phyloP scores from a whole-genome alignment of 2,797 vertebrate species.

The Molossus molossus region DNA sequence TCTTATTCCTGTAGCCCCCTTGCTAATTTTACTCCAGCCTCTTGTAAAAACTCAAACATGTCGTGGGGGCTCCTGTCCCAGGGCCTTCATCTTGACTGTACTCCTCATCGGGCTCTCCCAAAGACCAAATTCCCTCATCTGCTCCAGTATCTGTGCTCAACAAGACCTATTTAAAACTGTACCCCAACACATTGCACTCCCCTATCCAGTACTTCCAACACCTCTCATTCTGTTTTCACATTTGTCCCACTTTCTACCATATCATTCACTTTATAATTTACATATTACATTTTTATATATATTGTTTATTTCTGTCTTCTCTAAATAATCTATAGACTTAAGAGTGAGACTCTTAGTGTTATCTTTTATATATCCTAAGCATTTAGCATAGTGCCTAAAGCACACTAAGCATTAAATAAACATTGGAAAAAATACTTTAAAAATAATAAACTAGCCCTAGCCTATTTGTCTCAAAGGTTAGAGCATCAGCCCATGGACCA shows the following conservation, averaged over 20 bases:
- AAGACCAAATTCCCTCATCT: neutral
- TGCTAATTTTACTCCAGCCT: neutral
- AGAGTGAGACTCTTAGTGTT: neutral
- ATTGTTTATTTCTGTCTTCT: conserved; percentile 22
- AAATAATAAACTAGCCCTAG: too few species aligned
- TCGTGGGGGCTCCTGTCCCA: neutral
- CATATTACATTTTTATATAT: neutral
- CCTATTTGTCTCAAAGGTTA: too few species aligned
- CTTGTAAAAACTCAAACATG: neutral
- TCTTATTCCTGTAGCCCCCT: neutral
- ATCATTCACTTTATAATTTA: neutral
- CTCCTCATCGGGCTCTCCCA: neutral
- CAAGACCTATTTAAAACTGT: conserved; percentile 24
- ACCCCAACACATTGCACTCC: neutral
- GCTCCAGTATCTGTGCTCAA: neutral
- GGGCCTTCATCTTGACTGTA: neutral
- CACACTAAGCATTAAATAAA: conserved; percentile 61
- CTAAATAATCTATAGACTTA: conserved; percentile 9
- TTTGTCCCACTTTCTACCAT: neutral
- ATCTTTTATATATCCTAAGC: neutral
- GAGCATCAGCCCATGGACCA: too few species aligned
- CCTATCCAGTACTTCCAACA: neutral
- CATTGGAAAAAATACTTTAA: neutral
- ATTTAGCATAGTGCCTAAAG: conserved; percentile 7
- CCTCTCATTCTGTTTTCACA: neutral